These are phyloP conservation scores for Myotis findleyi DNA, from an alignment of 2,797 vertebrate genomes.

Conservation along the genomic window DNA sequence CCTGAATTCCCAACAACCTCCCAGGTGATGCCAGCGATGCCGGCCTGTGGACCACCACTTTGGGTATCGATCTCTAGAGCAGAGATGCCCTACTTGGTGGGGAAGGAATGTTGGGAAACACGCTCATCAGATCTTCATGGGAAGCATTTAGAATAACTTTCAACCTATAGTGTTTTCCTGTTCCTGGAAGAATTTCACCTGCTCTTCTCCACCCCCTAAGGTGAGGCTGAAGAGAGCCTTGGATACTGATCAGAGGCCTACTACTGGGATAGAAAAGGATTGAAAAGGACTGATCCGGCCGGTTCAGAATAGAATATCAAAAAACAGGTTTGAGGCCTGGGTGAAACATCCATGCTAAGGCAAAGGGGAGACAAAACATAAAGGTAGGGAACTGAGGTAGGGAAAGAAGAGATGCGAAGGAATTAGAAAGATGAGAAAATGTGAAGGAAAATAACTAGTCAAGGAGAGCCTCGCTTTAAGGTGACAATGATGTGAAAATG, in stretches of 20 bases:
- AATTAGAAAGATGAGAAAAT: neutral
- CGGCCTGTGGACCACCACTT: neutral
- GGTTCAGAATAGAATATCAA: neutral
- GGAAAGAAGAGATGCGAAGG: neutral
- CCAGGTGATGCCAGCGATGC: neutral
- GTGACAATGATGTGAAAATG: neutral
- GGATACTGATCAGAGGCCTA: neutral
- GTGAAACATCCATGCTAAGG: neutral
- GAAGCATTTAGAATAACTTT: neutral
- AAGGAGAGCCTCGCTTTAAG: neutral
- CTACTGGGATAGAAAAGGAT: neutral
- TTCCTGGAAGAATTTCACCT: neutral
- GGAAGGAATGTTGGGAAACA: neutral
- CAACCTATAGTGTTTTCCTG: neutral
- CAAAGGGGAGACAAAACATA: neutral
- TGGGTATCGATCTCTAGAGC: neutral
- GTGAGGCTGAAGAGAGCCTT: neutral
- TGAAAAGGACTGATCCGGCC: neutral
- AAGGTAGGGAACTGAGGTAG: neutral
- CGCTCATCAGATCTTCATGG: neutral
- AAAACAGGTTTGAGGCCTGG: neutral
- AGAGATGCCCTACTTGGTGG: rapidly evolving
- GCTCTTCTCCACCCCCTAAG: neutral
- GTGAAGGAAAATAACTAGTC: neutral
- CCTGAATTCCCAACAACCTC: neutral